Conservation (phyloP, 1,140 invertebrate genomes). For the Portunus trituberculatus region DNA sequence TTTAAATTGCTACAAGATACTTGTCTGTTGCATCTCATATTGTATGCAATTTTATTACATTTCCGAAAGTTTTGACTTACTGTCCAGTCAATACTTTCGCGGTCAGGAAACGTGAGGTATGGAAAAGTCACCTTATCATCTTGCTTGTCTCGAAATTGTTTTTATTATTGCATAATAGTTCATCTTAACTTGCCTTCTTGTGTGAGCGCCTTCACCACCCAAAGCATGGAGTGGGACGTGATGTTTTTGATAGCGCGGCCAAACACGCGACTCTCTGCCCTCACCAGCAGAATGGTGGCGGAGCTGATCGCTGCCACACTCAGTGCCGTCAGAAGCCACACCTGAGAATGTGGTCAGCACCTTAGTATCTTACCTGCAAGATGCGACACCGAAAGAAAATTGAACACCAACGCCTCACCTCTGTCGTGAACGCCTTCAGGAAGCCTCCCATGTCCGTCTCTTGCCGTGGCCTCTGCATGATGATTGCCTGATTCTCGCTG, state of each 20-base stretch:
- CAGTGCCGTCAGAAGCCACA: constrained; percentile 41
- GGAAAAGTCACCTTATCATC: too few relatives aligned
- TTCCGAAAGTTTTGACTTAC: too few relatives aligned
- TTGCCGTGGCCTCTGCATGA: constrained; percentile 28
- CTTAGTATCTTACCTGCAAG: background rate
- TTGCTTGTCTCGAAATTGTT: too few relatives aligned
- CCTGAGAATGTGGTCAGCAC: background rate
- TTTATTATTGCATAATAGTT: background rate
- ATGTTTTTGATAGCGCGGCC: background rate
- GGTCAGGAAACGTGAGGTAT: too few relatives aligned
- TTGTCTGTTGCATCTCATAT: too few relatives aligned
- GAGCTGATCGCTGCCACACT: background rate
- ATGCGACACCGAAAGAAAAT: background rate
- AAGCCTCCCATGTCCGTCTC: constrained; percentile 12
- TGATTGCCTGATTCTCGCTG: constrained; percentile 25
- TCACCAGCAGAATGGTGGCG: background rate
- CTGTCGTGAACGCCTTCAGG: constrained; percentile 25
- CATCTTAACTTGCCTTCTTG: constrained; percentile 37
- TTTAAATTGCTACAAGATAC: too few relatives aligned
- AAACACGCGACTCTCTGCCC: constrained; percentile 44
- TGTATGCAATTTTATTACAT: too few relatives aligned
- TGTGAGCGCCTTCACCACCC: constrained; percentile 53
- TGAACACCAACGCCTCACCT: background rate
- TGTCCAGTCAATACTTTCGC: too few relatives aligned
- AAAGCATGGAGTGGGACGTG: background rate